A percentile compares a stretch with the other conserved stretches of the same genome.
Conservation (phyloP, 2,113 vertebrate species). For the Leucoraja erinaceus region DNA sequence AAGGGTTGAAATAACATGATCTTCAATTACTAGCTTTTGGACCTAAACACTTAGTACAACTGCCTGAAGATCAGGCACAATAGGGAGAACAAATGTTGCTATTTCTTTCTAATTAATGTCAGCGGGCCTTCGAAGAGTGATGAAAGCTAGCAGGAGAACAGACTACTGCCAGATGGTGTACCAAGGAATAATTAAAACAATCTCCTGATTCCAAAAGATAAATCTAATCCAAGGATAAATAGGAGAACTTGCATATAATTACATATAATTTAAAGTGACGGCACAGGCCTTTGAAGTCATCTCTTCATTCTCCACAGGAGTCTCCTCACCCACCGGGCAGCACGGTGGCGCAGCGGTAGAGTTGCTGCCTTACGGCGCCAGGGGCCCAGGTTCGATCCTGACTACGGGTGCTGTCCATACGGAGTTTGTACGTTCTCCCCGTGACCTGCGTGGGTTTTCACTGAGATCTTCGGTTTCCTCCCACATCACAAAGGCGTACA, state of each 20-base stretch:
- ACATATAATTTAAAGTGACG: neutral
- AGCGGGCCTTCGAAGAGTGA: neutral
- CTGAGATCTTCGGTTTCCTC: too few species aligned
- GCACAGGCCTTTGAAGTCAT: neutral
- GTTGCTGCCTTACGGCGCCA: too few species aligned
- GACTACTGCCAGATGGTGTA: neutral
- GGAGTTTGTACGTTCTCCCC: too few species aligned
- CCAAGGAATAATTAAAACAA: neutral
- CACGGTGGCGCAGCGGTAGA: too few species aligned
- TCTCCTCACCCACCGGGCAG: neutral
- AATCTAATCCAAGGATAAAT: neutral
- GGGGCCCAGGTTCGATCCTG: too few species aligned
- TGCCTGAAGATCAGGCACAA: neutral
- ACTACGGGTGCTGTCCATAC: too few species aligned
- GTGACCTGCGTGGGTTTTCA: too few species aligned
- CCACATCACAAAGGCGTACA: too few species aligned
- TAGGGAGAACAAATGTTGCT: neutral
- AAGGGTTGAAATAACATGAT: neutral
- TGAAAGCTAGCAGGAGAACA: neutral
- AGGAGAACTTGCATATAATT: neutral
- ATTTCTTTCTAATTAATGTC: conserved; percentile 33
- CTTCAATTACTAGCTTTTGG: conserved; percentile 22
- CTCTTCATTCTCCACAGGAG: neutral
- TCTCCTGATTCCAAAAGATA: neutral
- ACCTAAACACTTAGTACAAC: conserved; percentile 13